These are phyloP conservation scores for Aspidiotus rigidus DNA, from an alignment of 2,888 invertebrate genomes.

Conservation along the genomic window DNA sequence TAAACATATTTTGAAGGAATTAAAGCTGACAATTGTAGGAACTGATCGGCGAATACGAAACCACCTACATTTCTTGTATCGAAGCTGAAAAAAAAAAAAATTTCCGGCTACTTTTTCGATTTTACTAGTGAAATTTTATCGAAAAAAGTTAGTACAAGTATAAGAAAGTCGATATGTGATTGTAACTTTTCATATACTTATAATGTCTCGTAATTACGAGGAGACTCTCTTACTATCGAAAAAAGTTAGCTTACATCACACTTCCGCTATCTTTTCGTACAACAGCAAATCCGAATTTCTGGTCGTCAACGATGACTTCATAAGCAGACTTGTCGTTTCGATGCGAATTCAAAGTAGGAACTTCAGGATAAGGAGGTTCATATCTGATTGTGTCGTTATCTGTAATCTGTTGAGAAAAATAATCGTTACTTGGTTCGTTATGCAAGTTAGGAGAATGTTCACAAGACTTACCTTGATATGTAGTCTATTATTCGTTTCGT, in stretches of 20 bases:
- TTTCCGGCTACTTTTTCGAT: slow-evolving; percentile 23
- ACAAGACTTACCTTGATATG: slow-evolving; percentile 53
- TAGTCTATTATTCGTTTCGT: slow-evolving; percentile 53
- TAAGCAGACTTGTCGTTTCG: slow-evolving; percentile 48
- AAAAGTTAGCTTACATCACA: slow-evolving; percentile 31
- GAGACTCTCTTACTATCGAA: too few species aligned
- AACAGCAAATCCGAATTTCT: slow-evolving; percentile 55
- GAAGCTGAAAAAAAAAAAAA: slow-evolving; percentile 48
- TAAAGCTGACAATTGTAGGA: slow-evolving; percentile 56
- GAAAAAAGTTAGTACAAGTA: slow-evolving; percentile 35
- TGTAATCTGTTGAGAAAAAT: slow-evolving; percentile 45
- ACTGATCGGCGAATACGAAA: slow-evolving; percentile 64
- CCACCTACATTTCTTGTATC: slow-evolving; percentile 58
- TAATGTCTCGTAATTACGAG: too few species aligned
- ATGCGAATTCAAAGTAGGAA: slow-evolving; percentile 47
- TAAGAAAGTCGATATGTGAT: neutral
- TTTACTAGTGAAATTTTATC: neutral
- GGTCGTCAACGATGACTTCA: slow-evolving; percentile 49
- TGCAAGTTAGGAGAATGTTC: neutral
- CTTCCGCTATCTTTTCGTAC: slow-evolving; percentile 39
- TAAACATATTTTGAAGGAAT: slow-evolving; percentile 58
- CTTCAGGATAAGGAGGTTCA: slow-evolving; percentile 59
- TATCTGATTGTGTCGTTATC: slow-evolving; percentile 50
- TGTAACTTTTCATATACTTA: too few species aligned
- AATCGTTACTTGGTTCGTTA: neutral